Evolutionary conservation across 2,888 invertebrate genomes (phyloP).

Genomic region (Cancer borealis): DNA sequence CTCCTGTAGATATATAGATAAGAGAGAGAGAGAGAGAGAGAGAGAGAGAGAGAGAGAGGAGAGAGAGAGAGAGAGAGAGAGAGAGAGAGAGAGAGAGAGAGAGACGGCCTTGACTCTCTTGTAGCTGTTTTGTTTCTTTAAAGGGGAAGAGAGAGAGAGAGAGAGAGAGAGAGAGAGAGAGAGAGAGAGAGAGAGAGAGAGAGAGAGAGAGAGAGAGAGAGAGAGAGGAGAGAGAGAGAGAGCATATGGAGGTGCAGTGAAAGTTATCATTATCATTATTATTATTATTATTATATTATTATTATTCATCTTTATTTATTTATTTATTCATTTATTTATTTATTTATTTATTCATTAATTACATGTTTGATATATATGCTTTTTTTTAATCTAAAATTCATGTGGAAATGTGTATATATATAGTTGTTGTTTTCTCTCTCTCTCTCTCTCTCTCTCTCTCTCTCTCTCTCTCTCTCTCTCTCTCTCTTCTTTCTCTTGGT

Average conservation of each 20-base stretch:
- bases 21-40: background rate
- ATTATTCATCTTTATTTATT: too few relatives aligned
- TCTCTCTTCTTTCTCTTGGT: background rate
- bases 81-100: slow-evolving; percentile 45
- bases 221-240: background rate
- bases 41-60: background rate
- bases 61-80: slow-evolving; percentile 45
- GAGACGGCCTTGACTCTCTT: background rate
- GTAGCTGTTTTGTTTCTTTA: slow-evolving; percentile 3
- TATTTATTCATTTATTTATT: too few relatives aligned
- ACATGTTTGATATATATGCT: too few relatives aligned
- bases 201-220: too few relatives aligned
- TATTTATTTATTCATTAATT: too few relatives aligned
- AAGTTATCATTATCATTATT: too few relatives aligned
- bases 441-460: slow-evolving; percentile 20
- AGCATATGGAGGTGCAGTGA: too few relatives aligned
- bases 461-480: background rate
- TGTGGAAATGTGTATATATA: background rate
- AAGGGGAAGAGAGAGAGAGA: background rate
- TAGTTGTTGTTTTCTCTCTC: background rate
- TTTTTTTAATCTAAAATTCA: too few relatives aligned
- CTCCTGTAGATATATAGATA: background rate
- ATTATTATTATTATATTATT: too few relatives aligned
- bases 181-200: too few relatives aligned
- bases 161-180: too few relatives aligned